phyloP scores from a whole-genome alignment of 2,797 vertebrate species.

The Hyperoplus lanceolatus region DNA sequence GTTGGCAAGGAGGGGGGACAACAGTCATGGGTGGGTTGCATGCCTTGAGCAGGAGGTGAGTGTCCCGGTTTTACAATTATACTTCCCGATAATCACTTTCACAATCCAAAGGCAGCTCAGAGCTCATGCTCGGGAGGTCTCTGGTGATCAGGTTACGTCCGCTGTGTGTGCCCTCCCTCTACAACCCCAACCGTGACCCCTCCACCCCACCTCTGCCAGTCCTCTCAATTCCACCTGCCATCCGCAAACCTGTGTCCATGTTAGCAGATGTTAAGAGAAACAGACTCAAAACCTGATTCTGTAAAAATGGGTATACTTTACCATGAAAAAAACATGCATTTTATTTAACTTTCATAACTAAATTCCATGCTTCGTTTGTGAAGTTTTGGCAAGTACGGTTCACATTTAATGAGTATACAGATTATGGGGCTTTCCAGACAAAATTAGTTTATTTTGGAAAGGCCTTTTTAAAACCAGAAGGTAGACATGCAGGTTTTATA shows the following conservation, averaged over 20 bases:
- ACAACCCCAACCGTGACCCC: slow-evolving; percentile 43
- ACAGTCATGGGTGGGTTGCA: slow-evolving; percentile 56
- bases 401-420: background rate
- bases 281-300: background rate
- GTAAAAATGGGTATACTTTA: background rate
- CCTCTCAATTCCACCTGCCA: slow-evolving; percentile 66
- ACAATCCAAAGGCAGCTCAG: slow-evolving; percentile 70
- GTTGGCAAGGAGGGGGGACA: slow-evolving; percentile 50
- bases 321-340: background rate
- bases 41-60: slow-evolving; percentile 77
- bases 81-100: slow-evolving; percentile 83
- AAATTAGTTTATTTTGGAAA: slow-evolving; percentile 12
- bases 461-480: slow-evolving; percentile 14
- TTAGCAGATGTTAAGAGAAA: slow-evolving; percentile 36
- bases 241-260: slow-evolving; percentile 37
- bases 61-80: slow-evolving; percentile 77
- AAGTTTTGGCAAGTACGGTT: background rate
- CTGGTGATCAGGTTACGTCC: slow-evolving; percentile 78
- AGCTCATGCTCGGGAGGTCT: slow-evolving; percentile 68
- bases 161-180: slow-evolving; percentile 50
- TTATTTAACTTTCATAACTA: background rate
- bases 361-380: background rate
- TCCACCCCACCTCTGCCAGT: slow-evolving; percentile 40
- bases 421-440: background rate
- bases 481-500: slow-evolving; percentile 11